Evolutionary conservation across 1,140 invertebrate species (phyloP).

Genomic region (Cotesia glomerata): DNA sequence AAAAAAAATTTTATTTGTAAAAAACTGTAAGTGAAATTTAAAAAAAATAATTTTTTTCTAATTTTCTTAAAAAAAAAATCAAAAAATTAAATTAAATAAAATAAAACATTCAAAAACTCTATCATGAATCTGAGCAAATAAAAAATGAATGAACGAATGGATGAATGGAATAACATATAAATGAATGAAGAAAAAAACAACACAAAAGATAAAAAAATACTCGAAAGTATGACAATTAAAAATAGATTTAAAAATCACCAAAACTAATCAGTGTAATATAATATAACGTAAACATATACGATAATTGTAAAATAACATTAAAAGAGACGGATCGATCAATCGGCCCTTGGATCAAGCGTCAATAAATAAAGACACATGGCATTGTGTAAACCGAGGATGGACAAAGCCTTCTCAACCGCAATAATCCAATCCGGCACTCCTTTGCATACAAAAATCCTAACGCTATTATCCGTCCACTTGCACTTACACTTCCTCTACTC

Average conservation of each 20-base stretch:
- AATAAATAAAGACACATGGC: slow-evolving; percentile 30
- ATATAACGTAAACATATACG: no score
- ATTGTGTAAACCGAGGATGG: slow-evolving; percentile 41
- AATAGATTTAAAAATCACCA: no score
- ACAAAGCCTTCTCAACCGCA: slow-evolving; percentile 44
- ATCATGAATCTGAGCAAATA: no score
- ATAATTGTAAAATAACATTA: no score
- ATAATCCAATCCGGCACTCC: slow-evolving; percentile 43
- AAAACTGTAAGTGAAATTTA: no score
- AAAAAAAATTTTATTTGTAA: no score
- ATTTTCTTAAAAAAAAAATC: no score
- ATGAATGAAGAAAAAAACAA: not conserved
- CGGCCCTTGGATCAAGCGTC: slow-evolving; percentile 4
- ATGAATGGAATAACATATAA: not conserved
- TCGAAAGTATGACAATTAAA: no score
- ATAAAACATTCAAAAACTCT: no score
- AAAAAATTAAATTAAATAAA: no score
- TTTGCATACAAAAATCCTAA: slow-evolving; percentile 39
- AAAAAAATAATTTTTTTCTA: no score
- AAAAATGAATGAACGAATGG: not conserved
- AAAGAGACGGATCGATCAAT: not conserved
- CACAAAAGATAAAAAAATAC: not conserved
- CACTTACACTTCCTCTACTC: not conserved
- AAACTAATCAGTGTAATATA: no score
- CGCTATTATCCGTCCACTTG: slow-evolving; percentile 9